Evolutionary conservation across 53 echinoderm and acorn worm genomes (phyloP), one percentile per base, ranked within the genome.

Genomic region (Luidia sarsii): DNA sequence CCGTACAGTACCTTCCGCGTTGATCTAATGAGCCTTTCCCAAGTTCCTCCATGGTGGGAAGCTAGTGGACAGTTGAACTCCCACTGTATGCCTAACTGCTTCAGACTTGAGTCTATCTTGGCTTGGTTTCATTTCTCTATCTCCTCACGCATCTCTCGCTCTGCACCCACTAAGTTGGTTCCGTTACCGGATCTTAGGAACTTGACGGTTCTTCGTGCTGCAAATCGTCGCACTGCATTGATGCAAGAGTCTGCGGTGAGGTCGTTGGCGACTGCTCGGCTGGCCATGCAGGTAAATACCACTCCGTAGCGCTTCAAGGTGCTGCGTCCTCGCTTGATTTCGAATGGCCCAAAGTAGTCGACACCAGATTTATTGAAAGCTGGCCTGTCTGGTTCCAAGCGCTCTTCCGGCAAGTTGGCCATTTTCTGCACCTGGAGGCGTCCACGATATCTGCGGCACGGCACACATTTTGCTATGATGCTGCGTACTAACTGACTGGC

Each of bases 261-360:
- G 16, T 59, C 45, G 7, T 62, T 4, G 3, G 84, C 89, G 18
- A 87, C 84, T 55, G 92, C 92, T 30, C 87, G 68, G 6, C 43
- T 84, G 14, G 64, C 49, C 37, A 94, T 71, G 38, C 90, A 94
- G 24, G 94, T 90, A 49, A 90, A 94, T 5, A 94, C 57, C 27
- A 84, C 87, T 7, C 85, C 94, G 33, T 94, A 94, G 51, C 94
- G 48, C 30, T 90, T 94, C 33, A 49, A 29, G 24, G 67, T n/a
- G 31, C 49, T 66, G 0, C 84, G 29, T 24, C 90, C 93, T 50
- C 75, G 52, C 50, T 90, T 90, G 16, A 93, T 75, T 25, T 83
- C 87, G 27, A 90, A 82, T 11, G 93, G 90, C 19, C 90, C 90
- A 53, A 90, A 90, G 39, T 66, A 93, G 67, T 90, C 90, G 50